Conservation (phyloP, 2,797 vertebrate species). For the Trematomus bernacchii region DNA sequence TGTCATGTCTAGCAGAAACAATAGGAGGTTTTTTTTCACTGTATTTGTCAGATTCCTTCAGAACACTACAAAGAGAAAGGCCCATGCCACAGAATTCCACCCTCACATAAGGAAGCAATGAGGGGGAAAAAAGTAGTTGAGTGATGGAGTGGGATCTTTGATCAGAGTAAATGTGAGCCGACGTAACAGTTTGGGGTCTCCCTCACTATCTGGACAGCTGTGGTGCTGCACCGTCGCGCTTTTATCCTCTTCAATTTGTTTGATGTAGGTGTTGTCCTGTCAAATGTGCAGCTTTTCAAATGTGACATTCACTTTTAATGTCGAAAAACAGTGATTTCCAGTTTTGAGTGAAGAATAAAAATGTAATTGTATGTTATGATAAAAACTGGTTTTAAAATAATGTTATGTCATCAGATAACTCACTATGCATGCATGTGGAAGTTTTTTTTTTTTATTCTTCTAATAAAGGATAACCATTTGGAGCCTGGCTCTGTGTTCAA, state of each 20-base stretch:
- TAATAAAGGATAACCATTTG: background rate
- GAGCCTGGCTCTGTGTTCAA: background rate
- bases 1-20: slow-evolving; percentile 59
- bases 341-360: slow-evolving; percentile 8
- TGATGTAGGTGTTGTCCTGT: slow-evolving; percentile 65
- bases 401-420: background rate
- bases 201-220: slow-evolving; percentile 72
- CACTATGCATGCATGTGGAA: background rate
- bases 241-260: slow-evolving; percentile 66
- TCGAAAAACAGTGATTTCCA: slow-evolving; percentile 13
- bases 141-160: slow-evolving; percentile 72
- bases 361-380: background rate
- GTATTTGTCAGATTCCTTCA: slow-evolving; percentile 60
- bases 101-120: slow-evolving; percentile 77
- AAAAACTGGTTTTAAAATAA: slow-evolving; percentile 3
- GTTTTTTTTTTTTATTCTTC: background rate
- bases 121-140: slow-evolving; percentile 54
- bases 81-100: slow-evolving; percentile 62
- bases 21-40: slow-evolving; percentile 66
- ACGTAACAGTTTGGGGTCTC: slow-evolving; percentile 75
- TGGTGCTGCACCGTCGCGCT: slow-evolving; percentile 41
- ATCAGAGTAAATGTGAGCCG: slow-evolving; percentile 76
- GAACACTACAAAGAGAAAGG: slow-evolving; percentile 66
- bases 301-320: slow-evolving; percentile 33
- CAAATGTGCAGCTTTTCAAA: slow-evolving; percentile 48